phyloP scores from a whole-genome alignment of 2,113 vertebrate genomes.

The Euleptes europaea region DNA sequence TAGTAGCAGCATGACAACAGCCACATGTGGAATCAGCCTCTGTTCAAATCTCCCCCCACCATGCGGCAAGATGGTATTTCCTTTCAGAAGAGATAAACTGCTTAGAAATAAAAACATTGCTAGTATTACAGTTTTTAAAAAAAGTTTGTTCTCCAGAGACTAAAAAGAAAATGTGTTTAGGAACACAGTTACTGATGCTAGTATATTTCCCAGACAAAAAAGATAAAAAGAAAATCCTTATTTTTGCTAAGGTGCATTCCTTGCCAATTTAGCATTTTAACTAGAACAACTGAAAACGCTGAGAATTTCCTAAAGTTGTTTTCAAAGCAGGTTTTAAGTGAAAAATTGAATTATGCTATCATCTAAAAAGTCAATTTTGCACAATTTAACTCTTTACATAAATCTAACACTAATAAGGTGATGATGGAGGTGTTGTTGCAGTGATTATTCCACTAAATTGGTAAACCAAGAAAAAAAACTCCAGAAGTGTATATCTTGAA shows the following conservation, averaged over 20 bases:
- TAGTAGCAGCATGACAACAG: too few species aligned
- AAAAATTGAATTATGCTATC: constrained; percentile 21
- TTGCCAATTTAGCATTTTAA: constrained; percentile 34
- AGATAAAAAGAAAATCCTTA: neutral
- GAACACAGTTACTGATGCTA: neutral
- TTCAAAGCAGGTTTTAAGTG: constrained; percentile 50
- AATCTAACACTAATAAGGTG: constrained; percentile 10
- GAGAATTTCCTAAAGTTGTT: constrained; percentile 31
- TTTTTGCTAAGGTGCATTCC: constrained; percentile 5
- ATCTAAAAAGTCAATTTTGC: constrained; percentile 35
- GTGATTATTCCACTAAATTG: neutral
- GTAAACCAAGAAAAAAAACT: neutral
- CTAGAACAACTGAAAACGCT: neutral
- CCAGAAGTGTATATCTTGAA: neutral
- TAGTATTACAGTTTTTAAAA: constrained; percentile 29
- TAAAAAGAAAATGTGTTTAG: neutral
- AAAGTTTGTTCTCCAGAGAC: neutral
- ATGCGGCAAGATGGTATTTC: too few species aligned
- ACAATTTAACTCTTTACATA: constrained; percentile 12
- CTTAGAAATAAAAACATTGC: constrained; percentile 6
- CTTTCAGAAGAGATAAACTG: neutral
- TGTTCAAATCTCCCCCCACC: too few species aligned
- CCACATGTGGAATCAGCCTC: too few species aligned
- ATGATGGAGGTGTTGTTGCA: neutral
- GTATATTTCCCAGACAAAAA: neutral